Evolutionary conservation across 1,140 invertebrate species (phyloP).

Genomic region (Himalopsyche phryganea): DNA sequence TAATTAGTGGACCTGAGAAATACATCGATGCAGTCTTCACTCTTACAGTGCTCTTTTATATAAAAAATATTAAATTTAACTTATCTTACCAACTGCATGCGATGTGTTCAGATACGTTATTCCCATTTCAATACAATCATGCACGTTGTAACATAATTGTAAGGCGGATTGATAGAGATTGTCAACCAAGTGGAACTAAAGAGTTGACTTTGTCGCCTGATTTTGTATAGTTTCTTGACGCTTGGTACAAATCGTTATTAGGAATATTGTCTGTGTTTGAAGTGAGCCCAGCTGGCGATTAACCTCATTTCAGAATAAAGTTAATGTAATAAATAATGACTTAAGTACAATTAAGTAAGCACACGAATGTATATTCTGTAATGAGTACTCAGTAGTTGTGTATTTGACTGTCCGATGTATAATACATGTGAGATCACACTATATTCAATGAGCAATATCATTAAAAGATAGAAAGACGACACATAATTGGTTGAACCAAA

Average conservation of each 20-base stretch:
- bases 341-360: neutral
- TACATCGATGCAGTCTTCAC: no score
- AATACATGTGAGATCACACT: neutral
- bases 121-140: constrained; percentile 12
- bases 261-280: constrained; percentile 24
- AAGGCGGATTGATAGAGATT: constrained; percentile 6
- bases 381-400: neutral
- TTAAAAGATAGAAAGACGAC: neutral
- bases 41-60: no score
- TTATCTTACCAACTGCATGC: neutral
- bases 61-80: neutral
- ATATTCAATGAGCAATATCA: constrained; percentile 11
- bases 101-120: constrained; percentile 3
- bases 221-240: neutral
- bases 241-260: constrained; percentile 16
- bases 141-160: constrained; percentile 17
- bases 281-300: constrained; percentile 4
- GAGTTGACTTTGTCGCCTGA: constrained; percentile 1
- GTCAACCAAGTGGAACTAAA: constrained; percentile 1
- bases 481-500: no score
- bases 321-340: neutral
- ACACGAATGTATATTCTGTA: neutral
- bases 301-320: neutral
- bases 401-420: neutral
- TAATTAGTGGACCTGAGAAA: no score